Evolutionary conservation across 35 echinoderm and acorn worm species (phyloP).

Genomic region (Apostichopus parvimensis): DNA sequence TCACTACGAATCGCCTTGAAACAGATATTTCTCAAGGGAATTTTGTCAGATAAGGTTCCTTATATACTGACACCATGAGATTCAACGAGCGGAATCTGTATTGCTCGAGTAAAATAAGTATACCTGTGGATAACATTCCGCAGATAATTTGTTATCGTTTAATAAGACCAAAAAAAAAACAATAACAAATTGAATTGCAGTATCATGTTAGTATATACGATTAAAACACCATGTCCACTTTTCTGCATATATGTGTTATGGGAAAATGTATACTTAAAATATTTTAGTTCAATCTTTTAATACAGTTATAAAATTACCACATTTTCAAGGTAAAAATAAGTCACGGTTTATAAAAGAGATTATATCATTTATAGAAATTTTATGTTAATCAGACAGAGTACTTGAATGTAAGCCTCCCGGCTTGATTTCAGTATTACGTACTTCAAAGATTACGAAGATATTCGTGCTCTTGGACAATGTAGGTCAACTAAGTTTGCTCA

Average conservation of each 20-base stretch:
- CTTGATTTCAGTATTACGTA: too few relatives aligned
- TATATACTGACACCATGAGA: not conserved
- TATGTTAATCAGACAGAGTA: too few relatives aligned
- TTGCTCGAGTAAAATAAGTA: not conserved
- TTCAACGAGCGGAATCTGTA: not conserved
- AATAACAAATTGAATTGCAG: not conserved
- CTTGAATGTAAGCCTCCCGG: too few relatives aligned
- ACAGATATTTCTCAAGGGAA: slow-evolving; percentile 47
- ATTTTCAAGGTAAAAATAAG: too few relatives aligned
- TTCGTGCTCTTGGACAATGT: not conserved
- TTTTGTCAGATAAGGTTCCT: slow-evolving; percentile 14
- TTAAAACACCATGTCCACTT: too few relatives aligned
- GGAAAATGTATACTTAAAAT: not conserved
- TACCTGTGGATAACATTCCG: slow-evolving; percentile 19
- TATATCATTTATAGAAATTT: too few relatives aligned
- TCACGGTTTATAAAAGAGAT: too few relatives aligned
- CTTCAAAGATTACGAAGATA: too few relatives aligned
- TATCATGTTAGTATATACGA: not conserved
- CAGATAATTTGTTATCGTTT: not conserved
- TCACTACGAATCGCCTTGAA: slow-evolving; percentile 31
- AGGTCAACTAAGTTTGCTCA: not conserved
- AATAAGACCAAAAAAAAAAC: not conserved
- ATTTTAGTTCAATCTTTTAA: not conserved
- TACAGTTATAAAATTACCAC: too few relatives aligned
- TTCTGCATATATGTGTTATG: too few relatives aligned